A percentile compares a stretch with the other conserved stretches of the same genome.
phyloP scores from a whole-genome alignment of 2,797 vertebrate genomes.

The Clarias platycephalus region DNA sequence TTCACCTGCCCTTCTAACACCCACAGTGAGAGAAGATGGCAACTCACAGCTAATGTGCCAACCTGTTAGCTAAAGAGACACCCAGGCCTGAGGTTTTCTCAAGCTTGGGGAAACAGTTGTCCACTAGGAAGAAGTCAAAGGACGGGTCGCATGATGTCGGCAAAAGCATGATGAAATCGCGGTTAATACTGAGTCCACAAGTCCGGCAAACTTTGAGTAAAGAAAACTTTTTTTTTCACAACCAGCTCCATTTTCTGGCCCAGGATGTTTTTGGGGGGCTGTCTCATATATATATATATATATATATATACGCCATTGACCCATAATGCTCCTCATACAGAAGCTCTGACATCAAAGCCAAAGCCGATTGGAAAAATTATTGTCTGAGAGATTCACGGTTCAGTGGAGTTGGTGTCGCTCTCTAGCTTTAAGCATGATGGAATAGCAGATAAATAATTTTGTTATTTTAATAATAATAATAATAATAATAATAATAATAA shows the following conservation, averaged over 20 bases:
- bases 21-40: conserved; percentile 45
- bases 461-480: not conserved
- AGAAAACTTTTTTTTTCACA: not conserved
- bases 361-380: conserved; percentile 30
- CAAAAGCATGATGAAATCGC: not conserved
- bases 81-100: not conserved
- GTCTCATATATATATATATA: not conserved
- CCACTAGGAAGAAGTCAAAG: not conserved
- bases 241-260: conserved; percentile 25
- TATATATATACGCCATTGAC: conserved; percentile 39
- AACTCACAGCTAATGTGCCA: conserved; percentile 38
- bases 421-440: conserved; percentile 1
- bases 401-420: not conserved
- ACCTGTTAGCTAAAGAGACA: conserved; percentile 31
- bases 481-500: not conserved
- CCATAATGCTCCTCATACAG: conserved; percentile 35
- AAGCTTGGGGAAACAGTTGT: conserved; percentile 1
- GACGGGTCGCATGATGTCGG: not conserved
- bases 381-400: not conserved
- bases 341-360: conserved; percentile 48
- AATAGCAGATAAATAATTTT: not conserved
- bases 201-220: not conserved
- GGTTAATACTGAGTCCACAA: not conserved
- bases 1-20: conserved; percentile 73
- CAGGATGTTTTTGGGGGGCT: conserved; percentile 28